These are phyloP conservation scores for Eilema caniola DNA, from an alignment of 2,888 invertebrate species.

Conservation along the genomic window DNA sequence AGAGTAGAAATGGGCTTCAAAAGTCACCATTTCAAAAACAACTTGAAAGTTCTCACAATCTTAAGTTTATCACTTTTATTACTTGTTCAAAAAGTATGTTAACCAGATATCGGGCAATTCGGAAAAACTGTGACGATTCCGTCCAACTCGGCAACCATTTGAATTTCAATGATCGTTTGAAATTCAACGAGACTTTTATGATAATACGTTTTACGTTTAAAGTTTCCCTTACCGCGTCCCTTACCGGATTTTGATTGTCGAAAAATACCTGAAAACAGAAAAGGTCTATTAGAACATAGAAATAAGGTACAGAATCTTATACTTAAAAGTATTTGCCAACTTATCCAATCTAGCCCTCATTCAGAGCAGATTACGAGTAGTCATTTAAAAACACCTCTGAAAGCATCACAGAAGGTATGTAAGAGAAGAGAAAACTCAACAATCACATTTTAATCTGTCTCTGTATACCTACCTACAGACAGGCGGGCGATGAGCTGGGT, in stretches of 20 bases:
- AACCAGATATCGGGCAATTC: constrained; percentile 52
- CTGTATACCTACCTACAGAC: constrained; percentile 36
- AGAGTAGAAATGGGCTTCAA: constrained; percentile 12
- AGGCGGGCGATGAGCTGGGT: constrained; percentile 46
- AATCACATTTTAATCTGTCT: constrained; percentile 47
- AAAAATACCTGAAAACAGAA: constrained; percentile 80
- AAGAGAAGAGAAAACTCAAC: constrained; percentile 30
- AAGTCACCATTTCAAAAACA: constrained; percentile 38
- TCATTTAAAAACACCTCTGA: not conserved
- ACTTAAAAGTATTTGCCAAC: not conserved
- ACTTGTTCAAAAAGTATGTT: constrained; percentile 46
- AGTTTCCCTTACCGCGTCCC: constrained; percentile 56
- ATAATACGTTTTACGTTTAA: constrained; percentile 60
- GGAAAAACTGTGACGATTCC: constrained; percentile 53
- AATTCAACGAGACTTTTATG: constrained; percentile 74
- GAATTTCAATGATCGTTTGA: constrained; percentile 68
- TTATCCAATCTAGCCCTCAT: not conserved
- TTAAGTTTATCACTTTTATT: constrained; percentile 41
- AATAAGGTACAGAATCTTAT: not conserved
- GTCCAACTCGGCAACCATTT: constrained; percentile 61
- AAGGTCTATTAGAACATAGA: constrained; percentile 38
- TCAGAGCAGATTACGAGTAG: not conserved
- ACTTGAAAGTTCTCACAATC: constrained; percentile 37
- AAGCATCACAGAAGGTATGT: constrained; percentile 26
- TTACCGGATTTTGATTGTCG: constrained; percentile 70